These are phyloP conservation scores for Dyspetes luteomarginatus DNA, from an alignment of 2,888 invertebrate genomes.

Conservation along the genomic window DNA sequence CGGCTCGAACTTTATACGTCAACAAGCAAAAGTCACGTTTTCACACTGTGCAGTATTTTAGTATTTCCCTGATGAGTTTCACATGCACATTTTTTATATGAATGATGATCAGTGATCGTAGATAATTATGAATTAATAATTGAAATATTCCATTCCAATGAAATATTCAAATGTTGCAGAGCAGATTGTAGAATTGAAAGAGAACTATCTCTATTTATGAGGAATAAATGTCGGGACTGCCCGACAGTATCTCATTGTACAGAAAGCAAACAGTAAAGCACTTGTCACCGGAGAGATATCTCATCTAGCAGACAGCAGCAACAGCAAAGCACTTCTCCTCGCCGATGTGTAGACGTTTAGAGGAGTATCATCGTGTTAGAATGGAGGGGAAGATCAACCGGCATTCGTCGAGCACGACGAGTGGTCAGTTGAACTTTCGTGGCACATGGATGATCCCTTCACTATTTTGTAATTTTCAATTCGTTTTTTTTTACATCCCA, in stretches of 20 bases:
- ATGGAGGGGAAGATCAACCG: constrained; percentile 1
- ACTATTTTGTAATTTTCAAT: background rate
- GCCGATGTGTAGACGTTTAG: too few relatives aligned
- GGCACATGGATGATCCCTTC: background rate
- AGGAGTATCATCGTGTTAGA: background rate
- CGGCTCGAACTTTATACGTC: too few relatives aligned
- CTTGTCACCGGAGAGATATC: constrained; percentile 28
- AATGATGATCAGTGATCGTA: too few relatives aligned
- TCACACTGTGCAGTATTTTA: too few relatives aligned
- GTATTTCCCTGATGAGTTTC: too few relatives aligned
- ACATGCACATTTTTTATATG: too few relatives aligned
- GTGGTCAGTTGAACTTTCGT: constrained; percentile 28
- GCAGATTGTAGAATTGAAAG: background rate
- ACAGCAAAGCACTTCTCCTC: too few relatives aligned
- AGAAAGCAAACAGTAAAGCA: background rate
- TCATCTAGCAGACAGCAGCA: background rate
- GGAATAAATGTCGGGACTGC: constrained; percentile 11
- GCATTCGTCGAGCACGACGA: constrained; percentile 2
- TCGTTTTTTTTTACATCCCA: background rate
- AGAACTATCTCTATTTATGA: constrained; percentile 2
- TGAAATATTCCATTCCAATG: too few relatives aligned
- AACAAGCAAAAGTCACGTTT: too few relatives aligned
- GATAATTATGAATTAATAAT: too few relatives aligned
- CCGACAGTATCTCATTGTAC: constrained; percentile 12
- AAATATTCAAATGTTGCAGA: background rate